A percentile compares a stretch with the other conserved stretches of the same genome.
These are phyloP conservation scores for Notodonta ziczac DNA, from an alignment of 2,888 invertebrate species.

Conservation along the genomic window DNA sequence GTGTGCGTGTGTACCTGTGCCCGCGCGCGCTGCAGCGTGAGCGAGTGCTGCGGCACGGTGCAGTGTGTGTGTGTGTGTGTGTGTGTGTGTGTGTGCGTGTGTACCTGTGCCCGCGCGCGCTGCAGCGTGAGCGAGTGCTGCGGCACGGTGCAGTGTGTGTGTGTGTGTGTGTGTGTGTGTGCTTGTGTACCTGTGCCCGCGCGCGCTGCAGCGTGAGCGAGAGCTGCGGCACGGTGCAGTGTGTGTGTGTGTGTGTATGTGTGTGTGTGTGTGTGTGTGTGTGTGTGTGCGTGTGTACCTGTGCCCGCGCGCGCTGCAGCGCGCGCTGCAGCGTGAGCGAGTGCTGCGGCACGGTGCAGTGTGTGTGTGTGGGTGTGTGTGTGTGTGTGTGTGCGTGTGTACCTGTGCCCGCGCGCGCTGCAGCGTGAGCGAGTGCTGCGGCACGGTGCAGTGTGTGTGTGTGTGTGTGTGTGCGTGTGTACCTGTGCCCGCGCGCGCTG, in stretches of 20 bases:
- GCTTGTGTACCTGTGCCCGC: constrained; percentile 20
- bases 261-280: not conserved
- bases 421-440: constrained; percentile 88
- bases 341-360: constrained; percentile 90
- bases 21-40: constrained; percentile 80
- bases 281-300: constrained; percentile 16
- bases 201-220: constrained; percentile 84
- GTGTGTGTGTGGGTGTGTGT: no score
- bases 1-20: constrained; percentile 18
- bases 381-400: not conserved
- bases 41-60: constrained; percentile 88
- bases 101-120: constrained; percentile 38
- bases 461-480: not conserved
- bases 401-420: constrained; percentile 45
- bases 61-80: no score
- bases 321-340: constrained; percentile 84
- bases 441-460: constrained; percentile 87
- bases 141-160: constrained; percentile 86
- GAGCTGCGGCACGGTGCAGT: constrained; percentile 90
- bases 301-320: no score
- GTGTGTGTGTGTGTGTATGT: not conserved
- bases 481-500: constrained; percentile 45
- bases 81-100: not conserved
- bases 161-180: not conserved
- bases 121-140: constrained; percentile 87